phyloP scores from a whole-genome alignment of 2,113 vertebrate species.

The Muntiacus muntjak region DNA sequence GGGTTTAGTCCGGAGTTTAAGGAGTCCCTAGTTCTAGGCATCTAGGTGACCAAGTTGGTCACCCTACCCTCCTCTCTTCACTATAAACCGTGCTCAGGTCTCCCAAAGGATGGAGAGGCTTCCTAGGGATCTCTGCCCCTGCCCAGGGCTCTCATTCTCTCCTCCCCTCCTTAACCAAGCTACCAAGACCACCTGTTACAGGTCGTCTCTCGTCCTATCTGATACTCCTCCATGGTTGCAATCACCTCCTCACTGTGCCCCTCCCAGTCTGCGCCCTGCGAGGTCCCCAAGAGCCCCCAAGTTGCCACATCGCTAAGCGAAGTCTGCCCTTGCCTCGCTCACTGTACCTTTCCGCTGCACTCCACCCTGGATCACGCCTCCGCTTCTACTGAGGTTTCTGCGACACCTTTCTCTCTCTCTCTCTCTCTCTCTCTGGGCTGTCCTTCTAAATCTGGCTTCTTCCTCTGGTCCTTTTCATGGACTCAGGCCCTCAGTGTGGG shows the following conservation, averaged over 20 bases:
- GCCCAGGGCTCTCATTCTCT: background rate
- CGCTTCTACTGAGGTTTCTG: background rate
- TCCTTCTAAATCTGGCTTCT: too few relatives aligned
- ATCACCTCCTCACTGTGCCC: background rate
- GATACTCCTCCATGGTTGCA: background rate
- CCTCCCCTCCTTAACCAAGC: background rate
- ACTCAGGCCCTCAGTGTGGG: background rate
- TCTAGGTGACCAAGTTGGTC: accelerated
- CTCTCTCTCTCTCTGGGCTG: background rate
- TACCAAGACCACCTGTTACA: background rate
- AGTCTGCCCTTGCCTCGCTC: background rate
- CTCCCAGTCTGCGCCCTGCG: background rate
- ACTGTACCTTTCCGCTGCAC: accelerated
- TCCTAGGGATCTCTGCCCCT: background rate
- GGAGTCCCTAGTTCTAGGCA: background rate
- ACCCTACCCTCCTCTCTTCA: background rate
- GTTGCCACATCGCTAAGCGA: background rate
- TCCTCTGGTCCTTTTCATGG: background rate
- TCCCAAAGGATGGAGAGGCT: background rate
- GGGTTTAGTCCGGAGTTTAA: background rate
- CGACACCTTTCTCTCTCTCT: background rate
- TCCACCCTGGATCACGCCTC: accelerated
- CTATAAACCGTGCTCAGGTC: background rate
- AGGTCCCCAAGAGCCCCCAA: background rate
- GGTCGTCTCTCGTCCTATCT: background rate